These are phyloP conservation scores for Acridotheres tristis DNA, from an alignment of 2,797 vertebrate genomes.

Conservation along the genomic window DNA sequence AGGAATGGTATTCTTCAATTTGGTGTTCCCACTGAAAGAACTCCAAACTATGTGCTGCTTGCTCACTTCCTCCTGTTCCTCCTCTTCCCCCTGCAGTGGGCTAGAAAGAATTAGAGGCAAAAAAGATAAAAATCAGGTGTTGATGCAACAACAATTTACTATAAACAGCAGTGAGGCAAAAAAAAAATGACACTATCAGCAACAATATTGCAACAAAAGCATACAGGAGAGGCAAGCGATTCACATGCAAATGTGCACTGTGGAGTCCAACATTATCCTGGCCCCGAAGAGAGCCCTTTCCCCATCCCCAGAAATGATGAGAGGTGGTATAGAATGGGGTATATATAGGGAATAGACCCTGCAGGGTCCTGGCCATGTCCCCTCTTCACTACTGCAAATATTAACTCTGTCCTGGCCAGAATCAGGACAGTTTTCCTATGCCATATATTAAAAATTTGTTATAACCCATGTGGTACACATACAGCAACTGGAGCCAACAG, in stretches of 20 bases:
- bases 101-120: neutral
- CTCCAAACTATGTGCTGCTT: neutral
- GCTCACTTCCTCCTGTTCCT: neutral
- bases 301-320: neutral
- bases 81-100: neutral
- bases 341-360: too few species aligned
- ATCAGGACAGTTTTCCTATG: neutral
- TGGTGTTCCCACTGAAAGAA: neutral
- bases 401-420: neutral
- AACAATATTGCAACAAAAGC: neutral
- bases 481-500: neutral
- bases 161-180: neutral
- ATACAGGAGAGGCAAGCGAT: fast-evolving
- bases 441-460: neutral
- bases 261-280: neutral
- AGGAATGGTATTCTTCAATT: neutral
- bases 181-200: neutral
- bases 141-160: neutral
- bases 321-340: neutral
- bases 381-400: neutral
- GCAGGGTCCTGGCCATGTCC: neutral
- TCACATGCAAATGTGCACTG: neutral
- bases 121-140: fast-evolving
- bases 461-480: neutral
- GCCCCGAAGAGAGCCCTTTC: neutral